These are phyloP conservation scores for Thamnaconus septentrionalis DNA, from an alignment of 2,113 vertebrate species.

Conservation along the genomic window DNA sequence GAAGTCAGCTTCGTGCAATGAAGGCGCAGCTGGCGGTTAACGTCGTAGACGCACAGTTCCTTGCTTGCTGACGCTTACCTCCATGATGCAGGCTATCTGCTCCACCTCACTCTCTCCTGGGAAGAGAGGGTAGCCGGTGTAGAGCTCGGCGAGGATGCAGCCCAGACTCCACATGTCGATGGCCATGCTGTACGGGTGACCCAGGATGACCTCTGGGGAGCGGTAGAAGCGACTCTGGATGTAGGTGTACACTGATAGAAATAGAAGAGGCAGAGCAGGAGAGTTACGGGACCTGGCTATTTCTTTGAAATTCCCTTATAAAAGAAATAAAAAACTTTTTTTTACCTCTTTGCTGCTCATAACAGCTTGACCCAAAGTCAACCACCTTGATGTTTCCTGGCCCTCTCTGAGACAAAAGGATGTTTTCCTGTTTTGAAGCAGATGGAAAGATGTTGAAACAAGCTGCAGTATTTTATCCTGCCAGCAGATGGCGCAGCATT, in stretches of 20 bases:
- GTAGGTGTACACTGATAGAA: conserved; percentile 85
- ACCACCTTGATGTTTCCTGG: conserved; percentile 93
- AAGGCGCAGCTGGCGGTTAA: neutral
- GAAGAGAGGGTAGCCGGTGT: conserved; percentile 89
- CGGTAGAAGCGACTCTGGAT: conserved; percentile 96
- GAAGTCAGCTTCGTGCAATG: neutral
- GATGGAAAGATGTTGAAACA: neutral
- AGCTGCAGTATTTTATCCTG: neutral
- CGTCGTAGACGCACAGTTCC: neutral
- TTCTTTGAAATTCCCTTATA: no score
- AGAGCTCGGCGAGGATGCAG: conserved; percentile 90
- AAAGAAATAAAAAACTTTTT: neutral
- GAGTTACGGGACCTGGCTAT: no score
- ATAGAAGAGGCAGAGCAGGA: neutral
- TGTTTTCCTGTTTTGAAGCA: conserved; percentile 82
- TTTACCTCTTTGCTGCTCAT: conserved; percentile 90
- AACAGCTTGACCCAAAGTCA: conserved; percentile 96
- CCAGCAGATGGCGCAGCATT: conserved; percentile 44
- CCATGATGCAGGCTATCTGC: conserved; percentile 94
- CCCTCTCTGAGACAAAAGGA: conserved; percentile 86
- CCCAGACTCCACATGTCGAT: conserved; percentile 98
- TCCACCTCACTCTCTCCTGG: conserved; percentile 91
- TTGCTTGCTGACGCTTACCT: conserved; percentile 70
- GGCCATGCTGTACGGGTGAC: conserved; percentile 90
- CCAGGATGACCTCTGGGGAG: conserved; percentile 93